Evolutionary conservation across 2,113 vertebrate species (phyloP), one percentile per base, ranked within the genome.

Genomic region (Phalacrocorax aristotelis): DNA sequence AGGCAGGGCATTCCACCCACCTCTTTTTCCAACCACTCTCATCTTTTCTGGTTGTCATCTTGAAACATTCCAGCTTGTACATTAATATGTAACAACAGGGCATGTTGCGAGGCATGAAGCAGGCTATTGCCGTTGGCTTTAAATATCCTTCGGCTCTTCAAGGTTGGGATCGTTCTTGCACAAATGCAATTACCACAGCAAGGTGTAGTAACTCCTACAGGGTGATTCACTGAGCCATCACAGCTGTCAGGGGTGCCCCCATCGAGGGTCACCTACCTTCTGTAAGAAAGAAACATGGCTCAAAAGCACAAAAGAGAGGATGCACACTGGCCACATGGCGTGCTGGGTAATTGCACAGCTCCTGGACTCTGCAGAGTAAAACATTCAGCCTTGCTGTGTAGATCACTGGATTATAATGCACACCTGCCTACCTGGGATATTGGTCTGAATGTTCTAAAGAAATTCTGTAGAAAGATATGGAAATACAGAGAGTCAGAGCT

Each of bases 291-390:
- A 30, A 58, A 17, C 22, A 9, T 13, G 14, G 17, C 77, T 44
- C 14, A 30, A 15, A 40, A 71, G 21, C 30, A 32, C 23, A 27
- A 38, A 27, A 19, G 54, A 48, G 22, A 52, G 30, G 25, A 42
- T 44, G 8, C 7, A 1, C 23, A 0, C 9, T 4, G 57, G 13
- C 25, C 48, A 4, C 6, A 0, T 7, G 61, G 14, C 19, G 27
- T 10, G 13, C 3, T 3, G 12, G 25, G 57, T 65, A 40, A 26
- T 1, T 23, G 15, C n/a, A 16, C 10, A 23, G 49, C 23, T 66
- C 55, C 55, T 13, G 66, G 46, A 1, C 16, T 29, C 34, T 26
- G 34, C 30, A 18, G 7, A 38, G 44, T 7, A 36, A 40, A 68
- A 30, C 11, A 11, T 12, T 52, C 36, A 29, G 9, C 48, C 68